These are phyloP conservation scores for Bombycilla garrulus DNA, from an alignment of 2,113 vertebrate species.

Conservation along the genomic window DNA sequence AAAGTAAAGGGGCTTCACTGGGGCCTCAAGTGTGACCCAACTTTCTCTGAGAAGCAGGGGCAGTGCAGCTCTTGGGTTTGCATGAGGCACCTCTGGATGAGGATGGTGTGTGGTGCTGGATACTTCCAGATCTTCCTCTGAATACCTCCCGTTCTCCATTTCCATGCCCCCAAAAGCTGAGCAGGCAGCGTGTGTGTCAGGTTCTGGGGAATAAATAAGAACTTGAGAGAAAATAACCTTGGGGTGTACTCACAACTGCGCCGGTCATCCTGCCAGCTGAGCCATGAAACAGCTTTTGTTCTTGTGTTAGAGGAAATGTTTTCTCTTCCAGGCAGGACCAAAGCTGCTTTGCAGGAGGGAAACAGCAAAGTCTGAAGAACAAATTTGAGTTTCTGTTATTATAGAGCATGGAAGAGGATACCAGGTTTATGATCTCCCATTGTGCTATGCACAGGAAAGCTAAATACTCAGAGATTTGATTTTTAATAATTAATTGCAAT, in stretches of 20 bases:
- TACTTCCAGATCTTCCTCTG: not conserved
- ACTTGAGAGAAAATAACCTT: not conserved
- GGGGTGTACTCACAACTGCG: constrained; percentile 17
- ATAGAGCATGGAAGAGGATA: not conserved
- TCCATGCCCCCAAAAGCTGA: not conserved
- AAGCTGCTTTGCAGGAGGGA: constrained; percentile 32
- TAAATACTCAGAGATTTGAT: not conserved
- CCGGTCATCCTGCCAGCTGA: constrained; percentile 29
- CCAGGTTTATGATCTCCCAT: not conserved
- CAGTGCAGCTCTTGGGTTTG: fast-evolving
- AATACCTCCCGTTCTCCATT: not conserved
- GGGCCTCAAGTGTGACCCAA: not conserved
- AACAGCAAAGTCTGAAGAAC: not conserved
- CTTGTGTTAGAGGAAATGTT: constrained; percentile 5
- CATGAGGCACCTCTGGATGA: not conserved
- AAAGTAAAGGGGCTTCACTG: not conserved
- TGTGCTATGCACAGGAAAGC: not conserved
- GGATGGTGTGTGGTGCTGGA: not conserved
- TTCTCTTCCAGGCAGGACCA: constrained; percentile 25
- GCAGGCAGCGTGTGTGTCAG: not conserved
- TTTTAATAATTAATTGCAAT: not conserved
- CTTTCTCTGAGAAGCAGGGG: fast-evolving
- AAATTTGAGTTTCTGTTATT: not conserved
- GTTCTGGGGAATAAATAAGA: constrained; percentile 16
- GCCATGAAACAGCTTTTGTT: constrained; percentile 48